Percentiles rank a stretch among this genome's conserved stretches.
phyloP scores from a whole-genome alignment of 2,797 vertebrate genomes.

The Lithobates sylvaticus region DNA sequence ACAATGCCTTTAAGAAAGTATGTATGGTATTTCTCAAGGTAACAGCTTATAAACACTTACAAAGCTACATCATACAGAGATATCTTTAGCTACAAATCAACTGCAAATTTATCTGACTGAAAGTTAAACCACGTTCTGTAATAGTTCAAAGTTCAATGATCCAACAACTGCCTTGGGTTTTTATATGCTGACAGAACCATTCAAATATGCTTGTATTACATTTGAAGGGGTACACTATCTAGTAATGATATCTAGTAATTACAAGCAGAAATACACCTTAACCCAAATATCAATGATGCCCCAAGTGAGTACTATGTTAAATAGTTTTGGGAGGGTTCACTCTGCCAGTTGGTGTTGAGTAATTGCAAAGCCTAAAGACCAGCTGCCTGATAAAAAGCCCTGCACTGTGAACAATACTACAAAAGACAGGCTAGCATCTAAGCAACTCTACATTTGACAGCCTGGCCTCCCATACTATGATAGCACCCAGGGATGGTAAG shows the following conservation, averaged over 20 bases:
- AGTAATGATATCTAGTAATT: neutral
- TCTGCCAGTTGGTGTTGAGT: too few relatives aligned
- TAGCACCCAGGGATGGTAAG: too few relatives aligned
- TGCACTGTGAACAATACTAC: too few relatives aligned
- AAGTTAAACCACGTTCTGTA: neutral
- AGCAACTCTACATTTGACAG: too few relatives aligned
- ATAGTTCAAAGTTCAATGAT: neutral
- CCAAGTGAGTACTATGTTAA: neutral
- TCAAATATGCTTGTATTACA: neutral
- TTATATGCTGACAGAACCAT: neutral
- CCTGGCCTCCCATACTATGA: too few relatives aligned
- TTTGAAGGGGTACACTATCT: neutral
- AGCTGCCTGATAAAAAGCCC: too few relatives aligned
- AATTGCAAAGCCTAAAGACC: too few relatives aligned
- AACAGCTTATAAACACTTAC: constrained; percentile 41
- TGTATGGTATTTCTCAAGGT: constrained; percentile 55
- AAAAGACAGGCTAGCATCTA: too few relatives aligned
- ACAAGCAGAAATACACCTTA: neutral
- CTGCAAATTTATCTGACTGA: neutral
- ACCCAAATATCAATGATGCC: neutral
- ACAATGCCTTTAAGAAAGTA: constrained; percentile 55
- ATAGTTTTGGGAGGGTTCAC: neutral
- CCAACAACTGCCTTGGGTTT: neutral
- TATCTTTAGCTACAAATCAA: constrained; percentile 26
- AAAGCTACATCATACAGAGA: neutral